phyloP scores from a whole-genome alignment of 2,888 invertebrate genomes.

The Mesoligia furuncula region DNA sequence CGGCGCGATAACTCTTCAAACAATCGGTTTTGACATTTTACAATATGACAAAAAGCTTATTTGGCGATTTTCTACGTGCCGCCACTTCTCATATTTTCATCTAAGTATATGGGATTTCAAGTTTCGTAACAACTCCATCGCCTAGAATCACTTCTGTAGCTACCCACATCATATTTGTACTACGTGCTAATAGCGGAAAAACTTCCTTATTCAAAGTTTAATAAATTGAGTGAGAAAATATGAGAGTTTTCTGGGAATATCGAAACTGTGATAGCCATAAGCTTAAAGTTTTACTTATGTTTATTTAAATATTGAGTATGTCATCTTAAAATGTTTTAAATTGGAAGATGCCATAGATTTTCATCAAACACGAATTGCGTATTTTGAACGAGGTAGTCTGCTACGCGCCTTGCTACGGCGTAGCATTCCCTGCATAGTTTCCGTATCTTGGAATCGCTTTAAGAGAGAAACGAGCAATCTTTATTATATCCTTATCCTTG shows the following conservation, averaged over 20 bases:
- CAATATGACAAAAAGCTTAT: neutral
- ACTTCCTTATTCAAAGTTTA: neutral
- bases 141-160: constrained; percentile 46
- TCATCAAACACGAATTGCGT: neutral
- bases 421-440: neutral
- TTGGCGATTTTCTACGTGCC: neutral
- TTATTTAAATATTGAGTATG: neutral
- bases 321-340: neutral
- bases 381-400: neutral
- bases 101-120: constrained; percentile 8
- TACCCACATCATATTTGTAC: constrained; percentile 39
- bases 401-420: no score
- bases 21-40: neutral
- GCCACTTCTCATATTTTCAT: constrained; percentile 26
- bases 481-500: neutral
- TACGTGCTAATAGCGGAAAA: constrained; percentile 13
- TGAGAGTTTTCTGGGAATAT: constrained; percentile 15
- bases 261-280: neutral
- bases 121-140: constrained; percentile 43
- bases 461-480: neutral
- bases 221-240: neutral
- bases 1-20: neutral
- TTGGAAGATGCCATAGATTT: neutral
- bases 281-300: neutral
- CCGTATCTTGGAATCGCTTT: neutral